Evolutionary conservation across 1,140 invertebrate genomes (phyloP).

Genomic region (Halesus radiatus): DNA sequence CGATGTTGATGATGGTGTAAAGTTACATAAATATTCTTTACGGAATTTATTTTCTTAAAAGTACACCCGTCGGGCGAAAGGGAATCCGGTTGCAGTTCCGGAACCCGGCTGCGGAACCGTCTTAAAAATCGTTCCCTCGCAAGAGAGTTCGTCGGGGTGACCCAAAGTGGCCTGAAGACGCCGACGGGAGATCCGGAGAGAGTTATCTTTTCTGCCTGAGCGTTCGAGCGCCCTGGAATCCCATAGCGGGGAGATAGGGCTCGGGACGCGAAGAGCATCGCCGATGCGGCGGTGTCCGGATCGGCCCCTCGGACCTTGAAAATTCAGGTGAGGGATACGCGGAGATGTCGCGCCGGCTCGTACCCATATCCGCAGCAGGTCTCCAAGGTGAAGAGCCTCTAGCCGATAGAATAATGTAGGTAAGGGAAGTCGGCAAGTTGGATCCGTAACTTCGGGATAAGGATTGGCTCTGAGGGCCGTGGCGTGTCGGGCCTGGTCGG

Average conservation of each 20-base stretch:
- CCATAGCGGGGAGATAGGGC: slow-evolving; percentile 79
- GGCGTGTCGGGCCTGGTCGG: too few relatives aligned
- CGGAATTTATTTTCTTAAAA: slow-evolving; percentile 58
- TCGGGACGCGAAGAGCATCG: slow-evolving; percentile 80
- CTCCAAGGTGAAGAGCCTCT: too few relatives aligned
- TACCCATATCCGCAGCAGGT: too few relatives aligned
- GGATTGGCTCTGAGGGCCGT: too few relatives aligned
- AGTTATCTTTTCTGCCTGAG: slow-evolving; percentile 87
- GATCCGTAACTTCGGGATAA: too few relatives aligned
- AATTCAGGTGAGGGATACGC: slow-evolving; percentile 81
- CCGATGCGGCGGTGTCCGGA: slow-evolving; percentile 79
- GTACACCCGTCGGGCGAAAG: slow-evolving; percentile 75
- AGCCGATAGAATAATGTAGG: too few relatives aligned
- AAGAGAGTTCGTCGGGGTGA: slow-evolving; percentile 66
- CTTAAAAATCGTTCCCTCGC: slow-evolving; percentile 74
- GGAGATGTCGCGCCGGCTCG: too few relatives aligned
- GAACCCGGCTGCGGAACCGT: slow-evolving; percentile 80
- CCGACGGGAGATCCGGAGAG: slow-evolving; percentile 80
- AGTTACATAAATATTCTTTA: too few relatives aligned
- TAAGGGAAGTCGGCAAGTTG: too few relatives aligned
- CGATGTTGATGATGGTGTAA: slow-evolving; percentile 65
- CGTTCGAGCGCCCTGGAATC: slow-evolving; percentile 80
- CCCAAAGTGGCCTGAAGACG: slow-evolving; percentile 75
- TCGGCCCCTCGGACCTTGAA: slow-evolving; percentile 81
- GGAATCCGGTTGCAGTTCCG: slow-evolving; percentile 82